A percentile compares a stretch with the other conserved stretches of the same genome.
These are phyloP conservation scores for Neodiprion virginianus DNA, from an alignment of 1,140 invertebrate species.

Conservation along the genomic window DNA sequence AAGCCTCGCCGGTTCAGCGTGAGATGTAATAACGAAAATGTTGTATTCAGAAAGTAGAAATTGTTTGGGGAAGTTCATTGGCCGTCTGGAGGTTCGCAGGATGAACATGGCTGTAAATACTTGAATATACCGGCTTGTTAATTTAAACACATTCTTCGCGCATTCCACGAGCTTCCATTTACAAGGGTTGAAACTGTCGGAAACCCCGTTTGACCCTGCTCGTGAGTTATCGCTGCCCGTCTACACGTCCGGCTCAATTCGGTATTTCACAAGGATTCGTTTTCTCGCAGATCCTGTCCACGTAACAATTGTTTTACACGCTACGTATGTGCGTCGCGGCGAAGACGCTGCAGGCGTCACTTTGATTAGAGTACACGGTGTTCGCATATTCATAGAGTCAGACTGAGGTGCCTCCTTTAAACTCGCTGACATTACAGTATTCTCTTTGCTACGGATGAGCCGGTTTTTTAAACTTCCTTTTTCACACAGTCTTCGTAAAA, in stretches of 20 bases:
- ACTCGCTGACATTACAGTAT: background rate
- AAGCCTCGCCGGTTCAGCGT: too few species aligned
- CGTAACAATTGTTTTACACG: too few species aligned
- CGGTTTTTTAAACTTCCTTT: too few species aligned
- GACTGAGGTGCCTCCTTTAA: background rate
- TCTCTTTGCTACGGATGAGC: too few species aligned
- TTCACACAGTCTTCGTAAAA: too few species aligned
- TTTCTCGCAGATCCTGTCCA: too few species aligned
- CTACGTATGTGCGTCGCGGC: too few species aligned
- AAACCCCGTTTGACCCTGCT: background rate
- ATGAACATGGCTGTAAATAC: background rate
- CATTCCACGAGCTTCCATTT: background rate
- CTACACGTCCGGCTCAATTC: too few species aligned
- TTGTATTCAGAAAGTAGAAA: background rate
- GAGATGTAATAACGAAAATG: too few species aligned
- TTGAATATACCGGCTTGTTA: background rate
- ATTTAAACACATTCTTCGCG: background rate
- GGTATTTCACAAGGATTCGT: too few species aligned
- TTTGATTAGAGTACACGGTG: background rate
- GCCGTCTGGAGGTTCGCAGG: background rate
- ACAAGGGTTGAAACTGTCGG: background rate
- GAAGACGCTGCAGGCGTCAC: background rate
- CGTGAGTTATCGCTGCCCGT: background rate
- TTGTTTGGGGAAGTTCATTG: background rate
- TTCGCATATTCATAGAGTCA: constrained; percentile 7